Evolutionary conservation across 2,113 vertebrate genomes (phyloP), one percentile per base, ranked within the genome.

Genomic region (Ivindomyrus marchei): DNA sequence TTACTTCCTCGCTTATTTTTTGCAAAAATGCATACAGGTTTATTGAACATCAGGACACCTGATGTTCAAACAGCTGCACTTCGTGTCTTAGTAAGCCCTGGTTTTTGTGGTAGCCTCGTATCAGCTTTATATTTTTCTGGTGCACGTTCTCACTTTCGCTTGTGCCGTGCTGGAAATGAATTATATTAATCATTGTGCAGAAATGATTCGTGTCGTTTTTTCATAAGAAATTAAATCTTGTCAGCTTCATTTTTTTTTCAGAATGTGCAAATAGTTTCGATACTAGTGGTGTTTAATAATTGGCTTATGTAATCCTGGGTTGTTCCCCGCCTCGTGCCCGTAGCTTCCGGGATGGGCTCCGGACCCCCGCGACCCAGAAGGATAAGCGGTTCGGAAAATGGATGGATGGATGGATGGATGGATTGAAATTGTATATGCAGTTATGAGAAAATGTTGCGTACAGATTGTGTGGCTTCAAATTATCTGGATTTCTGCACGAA

Each of bases 101-200:
- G 93, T 94, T 95, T 94, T 92, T 88, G 93, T 95, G 90, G 93
- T 92, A 94, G 93, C 94, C 94, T 93, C 94, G 89, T 93, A 66
- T 91, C 90, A 95, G 94, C 94, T 94, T 66, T 94, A 94, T 94
- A 94, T 91, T 94, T 95, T 94, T 94, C 94, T 96, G 96, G 95
- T 90, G 89, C 92, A 94, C 95, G 95, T 96, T 95, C 93, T 95
- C 95, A 95, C 95, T 95, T 87, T 21, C 1, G 15, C 21, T 80
- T n/a, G 70, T 5, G 24, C 31, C 42, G 4, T 45, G 42, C 31
- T 70, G 42, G 36, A 42, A 11, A 66, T 31, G 0, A n/a, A 47
- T 27, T 21, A 24, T 11, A 27, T 1, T n/a, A 46, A 24, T 50
- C 21, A 66, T 4, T 62, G 49, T 42, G 70, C 74, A 89, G 45